Evolutionary conservation across 2,797 vertebrate genomes (phyloP).

Genomic region (Anniella stebbinsi): DNA sequence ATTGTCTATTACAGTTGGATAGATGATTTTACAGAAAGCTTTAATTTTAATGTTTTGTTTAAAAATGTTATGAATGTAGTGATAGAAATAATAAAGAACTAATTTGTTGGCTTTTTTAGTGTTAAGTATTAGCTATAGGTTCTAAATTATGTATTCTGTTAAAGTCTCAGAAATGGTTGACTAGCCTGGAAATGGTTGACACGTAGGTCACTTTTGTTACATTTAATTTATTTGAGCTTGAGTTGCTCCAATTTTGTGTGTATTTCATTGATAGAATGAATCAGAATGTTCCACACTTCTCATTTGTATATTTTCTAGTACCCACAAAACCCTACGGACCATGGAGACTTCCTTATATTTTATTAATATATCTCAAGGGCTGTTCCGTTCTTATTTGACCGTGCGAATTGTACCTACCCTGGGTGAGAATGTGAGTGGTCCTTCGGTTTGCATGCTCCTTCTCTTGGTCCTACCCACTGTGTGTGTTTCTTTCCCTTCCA

Average conservation of each 20-base stretch:
- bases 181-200: background rate
- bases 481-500: too few species aligned
- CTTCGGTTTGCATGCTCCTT: background rate
- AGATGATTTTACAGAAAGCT: background rate
- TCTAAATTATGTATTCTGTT: background rate
- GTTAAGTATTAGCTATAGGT: background rate
- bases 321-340: background rate
- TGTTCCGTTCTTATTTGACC: background rate
- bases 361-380: background rate
- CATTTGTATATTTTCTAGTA: background rate
- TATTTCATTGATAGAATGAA: background rate
- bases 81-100: background rate
- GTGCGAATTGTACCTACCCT: background rate
- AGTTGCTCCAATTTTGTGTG: background rate
- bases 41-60: background rate
- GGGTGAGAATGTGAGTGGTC: background rate
- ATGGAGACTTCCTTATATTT: background rate
- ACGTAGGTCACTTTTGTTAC: background rate
- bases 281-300: background rate
- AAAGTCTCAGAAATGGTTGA: background rate
- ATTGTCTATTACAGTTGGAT: background rate
- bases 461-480: too few species aligned
- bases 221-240: background rate
- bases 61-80: background rate
- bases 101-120: background rate